Base-by-base conservation (phyloP, 2,113 vertebrate genomes). In the Microcebus murinus region DNA sequence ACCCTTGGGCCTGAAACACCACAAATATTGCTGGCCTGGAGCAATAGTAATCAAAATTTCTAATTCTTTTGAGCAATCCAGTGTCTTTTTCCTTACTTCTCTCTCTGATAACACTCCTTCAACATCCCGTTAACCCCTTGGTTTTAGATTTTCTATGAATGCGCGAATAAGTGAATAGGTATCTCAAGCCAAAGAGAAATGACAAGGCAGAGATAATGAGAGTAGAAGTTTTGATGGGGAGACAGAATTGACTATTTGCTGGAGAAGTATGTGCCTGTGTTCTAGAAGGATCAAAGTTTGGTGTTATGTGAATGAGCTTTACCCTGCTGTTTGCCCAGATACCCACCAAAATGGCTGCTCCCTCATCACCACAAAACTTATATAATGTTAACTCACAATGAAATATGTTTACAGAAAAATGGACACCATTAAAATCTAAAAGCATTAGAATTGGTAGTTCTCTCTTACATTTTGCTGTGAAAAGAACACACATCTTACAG, bases 41-140 rank as follows among this genome's bases (percentile, higher is more conserved):
- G 94, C 87, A 92, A 17, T 48, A 68, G 86, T 93, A 97, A 97
- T 94, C 93, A 97, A 88, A 94, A 95, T 93, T 95, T 93, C 89
- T 91, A 91, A 96, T 96, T 97, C 42, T 8, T 96, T 87, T 90
- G 59, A 91, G 87, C 65, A 91, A 90, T 87, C 90, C 81, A 12
- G 13, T 42, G 20, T 52, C 50, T 70, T 95, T 74, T 81, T 70
- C 29, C 45, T 92, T 82, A 52, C 45, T 91, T 92, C 36, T 91
- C 73, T 96, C 39, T 79, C 80, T 88, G 70, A 63, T 11, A 83
- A 17, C 67, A 87, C 15, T 48, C 27, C 34, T 74, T 90, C 88
- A 85, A 42, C 57, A 59, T 50, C 85, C 27, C 34, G 76, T 96
- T 98, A 94, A 96, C 73, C 74, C 57, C 39, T 90, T 77, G 14